These are phyloP conservation scores for Loris lydekkerianus DNA, from an alignment of 2,797 vertebrate species.

Conservation along the genomic window DNA sequence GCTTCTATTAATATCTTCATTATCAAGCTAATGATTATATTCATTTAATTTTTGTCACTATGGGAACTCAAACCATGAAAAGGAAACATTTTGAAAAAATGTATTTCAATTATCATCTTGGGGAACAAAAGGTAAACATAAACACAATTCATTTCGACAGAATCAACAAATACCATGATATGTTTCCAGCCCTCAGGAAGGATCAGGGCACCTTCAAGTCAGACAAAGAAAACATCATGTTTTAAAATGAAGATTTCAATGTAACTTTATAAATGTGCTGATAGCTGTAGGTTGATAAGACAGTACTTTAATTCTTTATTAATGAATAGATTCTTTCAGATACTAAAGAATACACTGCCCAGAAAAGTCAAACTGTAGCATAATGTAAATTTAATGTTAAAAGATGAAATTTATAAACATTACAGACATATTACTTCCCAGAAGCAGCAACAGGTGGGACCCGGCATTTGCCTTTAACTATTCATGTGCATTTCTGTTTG, in stretches of 20 bases:
- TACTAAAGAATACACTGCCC: conserved; percentile 14
- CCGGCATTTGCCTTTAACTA: conserved; percentile 79
- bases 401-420: conserved; percentile 80
- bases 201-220: conserved; percentile 16
- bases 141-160: conserved; percentile 22
- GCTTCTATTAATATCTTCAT: not conserved
- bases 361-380: conserved; percentile 52
- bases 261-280: not conserved
- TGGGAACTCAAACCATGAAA: conserved; percentile 2
- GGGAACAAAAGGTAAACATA: conserved; percentile 47
- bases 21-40: conserved; percentile 60
- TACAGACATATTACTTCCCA: conserved; percentile 80
- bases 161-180: conserved; percentile 25
- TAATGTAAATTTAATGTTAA: conserved; percentile 68
- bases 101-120: conserved; percentile 32
- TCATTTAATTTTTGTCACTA: not conserved
- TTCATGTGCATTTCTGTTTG: conserved; percentile 82
- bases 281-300: conserved; percentile 10
- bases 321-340: conserved; percentile 47
- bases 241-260: conserved; percentile 54
- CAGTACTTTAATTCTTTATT: conserved; percentile 16
- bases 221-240: conserved; percentile 55
- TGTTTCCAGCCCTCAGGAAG: not conserved
- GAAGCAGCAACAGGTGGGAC: conserved; percentile 78
- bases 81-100: conserved; percentile 29